phyloP scores from a whole-genome alignment of 30 jellyfish, hydroid and myxozoan species.

The Clytia hemisphaerica region DNA sequence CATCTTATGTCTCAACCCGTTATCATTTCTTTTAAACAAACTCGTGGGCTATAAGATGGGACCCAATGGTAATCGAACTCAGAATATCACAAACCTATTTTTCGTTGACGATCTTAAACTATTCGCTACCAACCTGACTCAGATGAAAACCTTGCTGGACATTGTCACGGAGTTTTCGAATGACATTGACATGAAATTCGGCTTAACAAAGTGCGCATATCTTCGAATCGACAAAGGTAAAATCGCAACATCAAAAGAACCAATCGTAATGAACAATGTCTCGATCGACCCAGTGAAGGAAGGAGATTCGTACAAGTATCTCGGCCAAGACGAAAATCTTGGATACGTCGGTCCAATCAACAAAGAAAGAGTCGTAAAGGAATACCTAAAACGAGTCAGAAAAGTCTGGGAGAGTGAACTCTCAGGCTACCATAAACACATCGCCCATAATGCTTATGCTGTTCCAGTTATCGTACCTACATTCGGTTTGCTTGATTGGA shows the following conservation, averaged over 20 bases:
- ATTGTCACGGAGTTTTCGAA: background rate
- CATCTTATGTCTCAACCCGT: background rate
- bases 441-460: background rate
- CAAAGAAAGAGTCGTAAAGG: background rate
- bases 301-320: background rate
- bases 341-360: background rate
- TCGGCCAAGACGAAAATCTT: slow-evolving; percentile 6
- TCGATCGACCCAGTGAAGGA: background rate
- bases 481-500: background rate
- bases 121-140: background rate
- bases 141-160: background rate
- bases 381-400: background rate
- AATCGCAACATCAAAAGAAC: background rate
- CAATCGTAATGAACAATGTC: background rate
- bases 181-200: slow-evolving; percentile 7
- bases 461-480: background rate
- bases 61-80: background rate
- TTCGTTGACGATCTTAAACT: slow-evolving; percentile 8
- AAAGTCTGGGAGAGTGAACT: background rate
- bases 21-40: slow-evolving; percentile 5
- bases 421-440: background rate
- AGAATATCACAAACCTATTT: background rate
- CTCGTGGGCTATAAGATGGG: background rate
- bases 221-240: background rate
- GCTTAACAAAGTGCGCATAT: slow-evolving; percentile 3